Evolutionary conservation across 1,140 invertebrate genomes (phyloP).

Genomic region (Gryon sp.): DNA sequence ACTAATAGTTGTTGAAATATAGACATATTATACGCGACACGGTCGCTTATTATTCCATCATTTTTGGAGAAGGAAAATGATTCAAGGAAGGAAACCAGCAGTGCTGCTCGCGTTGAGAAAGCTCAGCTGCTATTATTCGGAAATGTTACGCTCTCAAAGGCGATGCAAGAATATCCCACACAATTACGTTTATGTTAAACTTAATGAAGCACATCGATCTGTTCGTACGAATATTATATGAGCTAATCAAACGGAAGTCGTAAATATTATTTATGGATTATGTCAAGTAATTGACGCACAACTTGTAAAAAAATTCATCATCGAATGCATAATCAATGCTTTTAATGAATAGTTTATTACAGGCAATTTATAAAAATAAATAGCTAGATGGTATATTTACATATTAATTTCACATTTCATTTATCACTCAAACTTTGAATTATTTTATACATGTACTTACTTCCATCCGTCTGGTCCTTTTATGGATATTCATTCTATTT

Average conservation of each 20-base stretch:
- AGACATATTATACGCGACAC: constrained; percentile 78
- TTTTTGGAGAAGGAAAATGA: constrained; percentile 74
- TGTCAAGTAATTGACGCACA: constrained; percentile 23
- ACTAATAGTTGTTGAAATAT: constrained; percentile 79
- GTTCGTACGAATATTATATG: constrained; percentile 41
- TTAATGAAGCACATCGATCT: constrained; percentile 26
- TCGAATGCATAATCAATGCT: constrained; percentile 35
- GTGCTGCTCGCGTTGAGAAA: constrained; percentile 76
- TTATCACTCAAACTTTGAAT: too few relatives aligned
- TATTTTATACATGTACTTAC: too few relatives aligned
- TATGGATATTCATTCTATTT: too few relatives aligned
- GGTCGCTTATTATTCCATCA: constrained; percentile 74
- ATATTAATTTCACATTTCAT: too few relatives aligned
- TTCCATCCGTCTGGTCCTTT: too few relatives aligned
- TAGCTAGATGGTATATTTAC: too few relatives aligned
- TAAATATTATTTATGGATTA: constrained; percentile 52
- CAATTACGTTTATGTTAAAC: too few relatives aligned
- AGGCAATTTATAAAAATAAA: constrained; percentile 13
- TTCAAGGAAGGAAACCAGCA: constrained; percentile 74
- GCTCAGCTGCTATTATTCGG: constrained; percentile 73
- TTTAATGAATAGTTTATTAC: constrained; percentile 15
- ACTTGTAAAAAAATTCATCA: constrained; percentile 36
- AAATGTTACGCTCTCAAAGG: too few relatives aligned
- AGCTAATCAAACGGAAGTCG: constrained; percentile 44
- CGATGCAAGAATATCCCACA: constrained; percentile 59